Conservation (phyloP, 2,113 vertebrate species). For the Fregata magnificens region DNA sequence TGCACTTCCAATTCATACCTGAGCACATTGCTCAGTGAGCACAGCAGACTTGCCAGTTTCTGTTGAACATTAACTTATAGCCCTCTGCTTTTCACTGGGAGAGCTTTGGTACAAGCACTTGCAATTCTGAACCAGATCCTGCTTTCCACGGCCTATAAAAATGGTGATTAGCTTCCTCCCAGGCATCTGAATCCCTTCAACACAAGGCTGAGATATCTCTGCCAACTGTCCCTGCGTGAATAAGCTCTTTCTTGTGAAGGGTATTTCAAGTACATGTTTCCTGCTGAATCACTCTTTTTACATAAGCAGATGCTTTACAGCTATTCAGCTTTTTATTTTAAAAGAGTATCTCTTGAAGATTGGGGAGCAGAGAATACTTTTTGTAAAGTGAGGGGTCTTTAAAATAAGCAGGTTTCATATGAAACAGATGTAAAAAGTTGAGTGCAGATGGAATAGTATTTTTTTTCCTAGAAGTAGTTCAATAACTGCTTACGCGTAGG, state of each 20-base stretch:
- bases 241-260: slow-evolving; percentile 52
- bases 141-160: slow-evolving; percentile 22
- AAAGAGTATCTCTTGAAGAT: neutral
- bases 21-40: neutral
- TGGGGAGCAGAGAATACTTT: neutral
- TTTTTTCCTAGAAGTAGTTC: neutral
- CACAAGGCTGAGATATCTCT: slow-evolving; percentile 20
- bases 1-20: neutral
- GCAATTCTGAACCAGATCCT: neutral
- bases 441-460: neutral
- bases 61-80: slow-evolving; percentile 52
- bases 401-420: neutral
- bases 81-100: neutral
- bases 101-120: slow-evolving; percentile 4
- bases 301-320: slow-evolving; percentile 40
- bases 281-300: slow-evolving; percentile 49
- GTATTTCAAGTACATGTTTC: slow-evolving; percentile 49
- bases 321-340: neutral
- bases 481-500: neutral
- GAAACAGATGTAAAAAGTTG: neutral
- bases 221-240: slow-evolving; percentile 35
- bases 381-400: neutral
- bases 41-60: neutral
- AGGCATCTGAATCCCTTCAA: slow-evolving; percentile 49
- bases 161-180: slow-evolving; percentile 50